Evolutionary conservation across 2,888 invertebrate species (phyloP).

Genomic region (Minunthozetes semirufus): DNA sequence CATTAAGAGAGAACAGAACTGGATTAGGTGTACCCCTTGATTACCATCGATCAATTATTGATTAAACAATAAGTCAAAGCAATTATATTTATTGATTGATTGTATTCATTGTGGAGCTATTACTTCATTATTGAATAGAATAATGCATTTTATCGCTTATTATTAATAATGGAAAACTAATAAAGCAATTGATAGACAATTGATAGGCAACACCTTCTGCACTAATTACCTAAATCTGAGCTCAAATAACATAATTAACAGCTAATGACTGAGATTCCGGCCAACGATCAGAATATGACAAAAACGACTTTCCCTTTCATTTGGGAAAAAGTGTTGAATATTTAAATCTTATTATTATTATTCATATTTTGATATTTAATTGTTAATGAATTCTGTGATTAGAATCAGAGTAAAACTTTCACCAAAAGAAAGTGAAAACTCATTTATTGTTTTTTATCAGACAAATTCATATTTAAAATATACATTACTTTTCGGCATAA

Average conservation of each 20-base stretch:
- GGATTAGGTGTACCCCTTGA: background rate
- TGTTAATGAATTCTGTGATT: slow-evolving; percentile 1
- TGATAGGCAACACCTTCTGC: background rate
- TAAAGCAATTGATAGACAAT: no score
- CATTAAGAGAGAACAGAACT: no score
- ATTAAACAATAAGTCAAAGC: background rate
- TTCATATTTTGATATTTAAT: background rate
- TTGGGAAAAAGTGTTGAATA: background rate
- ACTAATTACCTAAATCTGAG: background rate
- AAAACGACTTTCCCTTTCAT: background rate
- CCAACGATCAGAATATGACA: slow-evolving; percentile 7
- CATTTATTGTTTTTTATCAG: background rate
- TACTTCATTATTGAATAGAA: background rate
- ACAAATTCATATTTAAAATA: background rate
- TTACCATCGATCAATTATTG: background rate
- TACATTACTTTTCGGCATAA: background rate
- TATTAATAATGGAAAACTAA: background rate
- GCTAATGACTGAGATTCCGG: background rate
- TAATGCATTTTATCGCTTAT: background rate
- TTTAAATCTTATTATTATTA: background rate
- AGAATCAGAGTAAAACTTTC: background rate
- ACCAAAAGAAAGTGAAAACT: background rate
- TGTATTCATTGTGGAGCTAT: background rate
- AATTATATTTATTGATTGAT: slow-evolving; percentile 9
- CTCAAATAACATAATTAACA: background rate